Conservation (phyloP, 2,797 vertebrate genomes). For the Danio jaintianensis region DNA sequence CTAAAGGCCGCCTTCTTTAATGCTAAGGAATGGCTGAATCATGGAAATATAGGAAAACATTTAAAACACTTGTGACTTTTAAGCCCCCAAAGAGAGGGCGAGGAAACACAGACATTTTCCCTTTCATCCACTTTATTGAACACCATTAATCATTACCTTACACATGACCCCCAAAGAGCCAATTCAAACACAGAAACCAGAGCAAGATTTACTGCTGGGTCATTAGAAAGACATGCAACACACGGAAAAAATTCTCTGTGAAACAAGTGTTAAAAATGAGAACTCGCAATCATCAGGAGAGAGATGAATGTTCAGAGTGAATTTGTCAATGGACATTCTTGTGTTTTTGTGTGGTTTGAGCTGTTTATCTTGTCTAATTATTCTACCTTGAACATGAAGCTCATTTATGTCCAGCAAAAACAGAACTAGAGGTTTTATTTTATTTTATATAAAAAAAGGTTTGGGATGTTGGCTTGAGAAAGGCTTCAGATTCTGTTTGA, state of each 20-base stretch:
- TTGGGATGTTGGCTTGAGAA: too few species aligned
- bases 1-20: conserved; percentile 19
- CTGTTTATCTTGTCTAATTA: conserved; percentile 38
- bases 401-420: neutral
- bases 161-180: conserved; percentile 52
- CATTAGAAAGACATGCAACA: conserved; percentile 47
- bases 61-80: conserved; percentile 28
- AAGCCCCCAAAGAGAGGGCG: conserved; percentile 33
- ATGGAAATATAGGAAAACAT: conserved; percentile 42
- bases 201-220: conserved; percentile 63
- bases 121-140: conserved; percentile 54
- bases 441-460: too few species aligned
- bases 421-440: neutral
- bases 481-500: too few species aligned
- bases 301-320: conserved; percentile 23
- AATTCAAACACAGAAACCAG: conserved; percentile 62
- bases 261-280: conserved; percentile 46
- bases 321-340: conserved; percentile 22
- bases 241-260: conserved; percentile 39
- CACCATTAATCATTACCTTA: conserved; percentile 55
- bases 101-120: conserved; percentile 49
- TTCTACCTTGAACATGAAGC: neutral
- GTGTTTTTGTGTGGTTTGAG: neutral
- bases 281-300: neutral
- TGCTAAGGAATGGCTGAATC: conserved; percentile 28